These are phyloP conservation scores for Philaenus spumarius DNA, from an alignment of 1,140 invertebrate species.

Conservation along the genomic window DNA sequence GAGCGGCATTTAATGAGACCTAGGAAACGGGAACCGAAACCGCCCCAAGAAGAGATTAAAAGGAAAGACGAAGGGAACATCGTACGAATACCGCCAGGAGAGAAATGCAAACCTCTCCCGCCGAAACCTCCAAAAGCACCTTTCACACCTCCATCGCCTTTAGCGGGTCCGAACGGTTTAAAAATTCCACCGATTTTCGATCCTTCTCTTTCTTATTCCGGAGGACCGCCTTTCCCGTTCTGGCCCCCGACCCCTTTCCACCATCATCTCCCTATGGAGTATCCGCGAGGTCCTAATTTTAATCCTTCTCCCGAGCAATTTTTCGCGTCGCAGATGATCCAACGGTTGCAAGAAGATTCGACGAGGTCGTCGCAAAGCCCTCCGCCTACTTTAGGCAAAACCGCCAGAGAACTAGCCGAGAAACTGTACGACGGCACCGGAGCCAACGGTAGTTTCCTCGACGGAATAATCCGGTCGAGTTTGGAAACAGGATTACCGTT, in stretches of 20 bases:
- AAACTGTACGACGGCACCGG: conserved; percentile 52
- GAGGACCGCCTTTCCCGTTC: conserved; percentile 51
- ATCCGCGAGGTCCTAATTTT: conserved; percentile 42
- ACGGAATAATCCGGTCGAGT: conserved; percentile 72
- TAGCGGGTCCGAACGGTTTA: conserved; percentile 52
- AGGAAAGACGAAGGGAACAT: conserved; percentile 38
- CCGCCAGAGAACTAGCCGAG: conserved; percentile 52
- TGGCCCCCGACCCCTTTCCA: conserved; percentile 47
- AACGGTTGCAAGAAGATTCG: conserved; percentile 62
- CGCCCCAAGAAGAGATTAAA: conserved; percentile 47
- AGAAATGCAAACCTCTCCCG: conserved; percentile 35
- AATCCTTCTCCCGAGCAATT: conserved; percentile 55
- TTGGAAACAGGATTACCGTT: conserved; percentile 52
- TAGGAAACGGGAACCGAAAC: conserved; percentile 70
- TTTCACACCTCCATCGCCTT: conserved; percentile 49
- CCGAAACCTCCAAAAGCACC: conserved; percentile 48
- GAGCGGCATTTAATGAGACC: conserved; percentile 85
- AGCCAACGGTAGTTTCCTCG: conserved; percentile 66
- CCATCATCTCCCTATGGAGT: conserved; percentile 46
- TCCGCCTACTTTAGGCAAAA: conserved; percentile 42
- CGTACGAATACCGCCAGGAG: conserved; percentile 15
- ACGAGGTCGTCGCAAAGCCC: conserved; percentile 34
- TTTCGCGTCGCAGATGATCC: conserved; percentile 75
- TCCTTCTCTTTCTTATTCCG: conserved; percentile 45
- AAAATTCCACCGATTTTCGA: conserved; percentile 59